phyloP scores from a whole-genome alignment of 1,140 invertebrate genomes.

The Zophobas morio region DNA sequence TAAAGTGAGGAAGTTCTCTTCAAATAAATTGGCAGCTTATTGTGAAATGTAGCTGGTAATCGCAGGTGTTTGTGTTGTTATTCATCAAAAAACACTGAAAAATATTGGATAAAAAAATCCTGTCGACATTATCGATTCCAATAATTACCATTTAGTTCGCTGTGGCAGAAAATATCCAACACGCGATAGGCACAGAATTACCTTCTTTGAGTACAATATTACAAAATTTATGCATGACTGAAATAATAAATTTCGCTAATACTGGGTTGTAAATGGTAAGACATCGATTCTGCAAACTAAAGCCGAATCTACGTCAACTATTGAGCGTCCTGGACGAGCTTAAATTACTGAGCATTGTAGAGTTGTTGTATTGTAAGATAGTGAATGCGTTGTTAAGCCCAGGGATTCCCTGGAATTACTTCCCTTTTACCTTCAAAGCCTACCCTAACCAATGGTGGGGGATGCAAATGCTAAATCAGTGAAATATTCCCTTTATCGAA shows the following conservation, averaged over 20 bases:
- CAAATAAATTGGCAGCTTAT: too few relatives aligned
- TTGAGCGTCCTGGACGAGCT: conserved; percentile 18
- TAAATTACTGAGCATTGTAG: conserved; percentile 28
- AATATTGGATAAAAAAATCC: too few relatives aligned
- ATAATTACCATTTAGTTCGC: too few relatives aligned
- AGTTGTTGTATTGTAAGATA: conserved; percentile 32
- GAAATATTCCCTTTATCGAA: neutral
- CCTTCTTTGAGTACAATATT: neutral
- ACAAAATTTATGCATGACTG: neutral
- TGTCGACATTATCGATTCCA: too few relatives aligned
- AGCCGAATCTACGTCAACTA: conserved; percentile 31
- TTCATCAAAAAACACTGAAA: too few relatives aligned
- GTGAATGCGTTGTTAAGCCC: conserved; percentile 28
- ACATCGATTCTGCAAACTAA: conserved; percentile 14
- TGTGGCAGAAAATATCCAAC: too few relatives aligned
- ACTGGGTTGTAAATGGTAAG: neutral
- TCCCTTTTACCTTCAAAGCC: conserved; percentile 24
- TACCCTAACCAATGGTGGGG: neutral
- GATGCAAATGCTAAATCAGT: conserved; percentile 7
- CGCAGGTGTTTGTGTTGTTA: too few relatives aligned
- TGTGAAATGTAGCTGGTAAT: too few relatives aligned
- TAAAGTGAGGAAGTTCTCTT: too few relatives aligned
- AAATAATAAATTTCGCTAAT: conserved; percentile 19
- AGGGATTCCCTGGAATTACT: conserved; percentile 24
- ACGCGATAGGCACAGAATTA: too few relatives aligned